Evolutionary conservation across 2,888 invertebrate genomes (phyloP), one percentile per base, ranked within the genome.

Genomic region (Noctua janthe): DNA sequence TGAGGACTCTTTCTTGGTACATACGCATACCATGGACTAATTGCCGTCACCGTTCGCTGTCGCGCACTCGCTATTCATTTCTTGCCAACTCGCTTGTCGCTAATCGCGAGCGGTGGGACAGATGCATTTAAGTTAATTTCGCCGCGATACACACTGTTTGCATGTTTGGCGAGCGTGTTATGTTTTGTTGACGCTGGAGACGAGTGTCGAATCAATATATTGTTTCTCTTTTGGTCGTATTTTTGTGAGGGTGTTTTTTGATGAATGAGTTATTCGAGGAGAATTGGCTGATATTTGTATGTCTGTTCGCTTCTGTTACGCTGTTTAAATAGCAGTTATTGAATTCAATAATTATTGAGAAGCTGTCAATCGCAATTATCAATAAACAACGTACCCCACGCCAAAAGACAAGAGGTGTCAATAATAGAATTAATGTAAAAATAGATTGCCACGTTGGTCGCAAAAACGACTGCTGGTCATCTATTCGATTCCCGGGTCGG

Each of bases 81-180:
- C 8, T n/a, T 15, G 15, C 15, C 43, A 47, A n/a, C 43, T 43
- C 23, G 43, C n/a, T 15, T 66, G 10, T 67, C 43, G 43, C 47
- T 15, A 69, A 15, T 69, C 43, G 43, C n/a, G 0, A 13, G 1
- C 17, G 4, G 47, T 69, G 47, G 1, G 69, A 15, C 69, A 8
- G n/a, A 7, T 69, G n/a, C n/a, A 15, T n/a, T 81, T 75, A 82
- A 84, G 86, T 81, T 89, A 90, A 88, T 89, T 85, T 83, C 39
- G 78, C 70, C 20, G 39, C 49, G 23, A 79, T 78, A 88, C 89
- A 88, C 62, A 89, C 88, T 39, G 87, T 71, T 66, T 51, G 59
- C 49, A 8, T 76, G 76, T 80, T 83, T 70, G 72, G 17, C 43
- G n/a, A 87, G 47, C 78, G 59, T 35, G 51, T 74, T 76, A 56